A percentile compares a stretch with the other conserved stretches of the same genome.
Conservation (phyloP, 2,797 vertebrate genomes). For the Urocyon cinereoargenteus region DNA sequence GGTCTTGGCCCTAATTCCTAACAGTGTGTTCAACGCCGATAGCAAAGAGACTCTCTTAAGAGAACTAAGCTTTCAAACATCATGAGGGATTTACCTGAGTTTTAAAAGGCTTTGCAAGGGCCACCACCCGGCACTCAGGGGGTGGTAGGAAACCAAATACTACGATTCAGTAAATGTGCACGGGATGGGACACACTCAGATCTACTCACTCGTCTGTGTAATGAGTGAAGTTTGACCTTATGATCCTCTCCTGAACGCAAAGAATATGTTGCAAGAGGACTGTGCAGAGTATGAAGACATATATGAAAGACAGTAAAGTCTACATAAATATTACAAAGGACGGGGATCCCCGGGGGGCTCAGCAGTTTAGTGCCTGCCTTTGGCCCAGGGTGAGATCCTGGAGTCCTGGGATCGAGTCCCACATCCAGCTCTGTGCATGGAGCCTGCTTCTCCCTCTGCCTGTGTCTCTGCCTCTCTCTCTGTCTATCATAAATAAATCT, state of each 20-base stretch:
- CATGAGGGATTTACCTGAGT: neutral
- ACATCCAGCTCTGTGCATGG: too few species aligned
- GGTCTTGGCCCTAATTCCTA: neutral
- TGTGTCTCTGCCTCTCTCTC: too few species aligned
- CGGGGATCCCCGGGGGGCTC: too few species aligned
- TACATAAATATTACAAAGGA: neutral
- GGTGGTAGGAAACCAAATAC: constrained; percentile 38
- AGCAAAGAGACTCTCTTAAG: constrained; percentile 46
- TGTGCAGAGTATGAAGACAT: constrained; percentile 1
- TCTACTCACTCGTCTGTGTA: neutral
- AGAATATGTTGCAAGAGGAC: constrained; percentile 10
- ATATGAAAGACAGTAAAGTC: neutral
- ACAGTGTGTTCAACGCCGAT: constrained; percentile 44
- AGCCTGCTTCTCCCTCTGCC: too few species aligned
- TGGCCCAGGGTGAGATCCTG: too few species aligned
- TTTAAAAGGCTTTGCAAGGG: constrained; percentile 51
- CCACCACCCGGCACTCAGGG: neutral
- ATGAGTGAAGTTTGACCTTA: constrained; percentile 6
- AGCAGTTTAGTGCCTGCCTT: too few species aligned
- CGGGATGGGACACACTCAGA: neutral
- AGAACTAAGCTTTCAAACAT: constrained; percentile 59
- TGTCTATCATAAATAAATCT: too few species aligned
- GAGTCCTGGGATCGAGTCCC: too few species aligned
- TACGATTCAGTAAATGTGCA: neutral
- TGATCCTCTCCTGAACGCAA: neutral